phyloP scores from a whole-genome alignment of 2,888 invertebrate genomes.

The Plagodis dolabraria region DNA sequence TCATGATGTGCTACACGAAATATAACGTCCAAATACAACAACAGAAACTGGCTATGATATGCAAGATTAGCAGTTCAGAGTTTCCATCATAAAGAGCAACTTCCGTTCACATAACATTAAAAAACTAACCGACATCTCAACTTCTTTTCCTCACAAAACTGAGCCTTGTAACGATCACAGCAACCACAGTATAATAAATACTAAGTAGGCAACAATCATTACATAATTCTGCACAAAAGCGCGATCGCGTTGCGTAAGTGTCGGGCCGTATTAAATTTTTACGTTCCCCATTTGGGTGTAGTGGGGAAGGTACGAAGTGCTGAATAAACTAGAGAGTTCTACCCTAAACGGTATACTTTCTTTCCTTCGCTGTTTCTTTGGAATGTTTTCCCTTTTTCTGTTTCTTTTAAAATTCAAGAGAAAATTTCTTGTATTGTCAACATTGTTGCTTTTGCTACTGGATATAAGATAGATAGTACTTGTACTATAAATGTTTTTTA shows the following conservation, averaged over 20 bases:
- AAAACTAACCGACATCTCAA: background rate
- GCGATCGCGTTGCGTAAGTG: conserved; percentile 25
- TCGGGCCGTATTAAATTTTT: conserved; percentile 40
- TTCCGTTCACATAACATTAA: too few relatives aligned
- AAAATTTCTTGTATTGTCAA: background rate
- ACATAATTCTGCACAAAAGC: conserved; percentile 21
- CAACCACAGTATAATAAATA: conserved; percentile 11
- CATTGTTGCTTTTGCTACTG: too few relatives aligned
- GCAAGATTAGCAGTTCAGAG: too few relatives aligned
- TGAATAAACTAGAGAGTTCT: conserved; percentile 54
- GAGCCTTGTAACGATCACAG: conserved; percentile 1
- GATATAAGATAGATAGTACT: too few relatives aligned
- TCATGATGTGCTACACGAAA: too few relatives aligned
- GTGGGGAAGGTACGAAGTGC: conserved; percentile 31
- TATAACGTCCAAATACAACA: too few relatives aligned
- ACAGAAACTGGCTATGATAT: too few relatives aligned
- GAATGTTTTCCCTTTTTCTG: conserved; percentile 14
- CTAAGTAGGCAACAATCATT: conserved; percentile 16
- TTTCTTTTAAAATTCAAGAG: background rate
- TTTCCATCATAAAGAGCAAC: too few relatives aligned
- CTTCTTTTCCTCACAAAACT: background rate
- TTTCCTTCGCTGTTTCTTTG: conserved; percentile 24
- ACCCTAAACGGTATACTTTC: conserved; percentile 39
- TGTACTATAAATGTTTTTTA: too few relatives aligned
- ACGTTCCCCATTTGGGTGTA: conserved; percentile 34